Conservation (phyloP, 2,888 invertebrate species). For the Epiblema foenella region DNA sequence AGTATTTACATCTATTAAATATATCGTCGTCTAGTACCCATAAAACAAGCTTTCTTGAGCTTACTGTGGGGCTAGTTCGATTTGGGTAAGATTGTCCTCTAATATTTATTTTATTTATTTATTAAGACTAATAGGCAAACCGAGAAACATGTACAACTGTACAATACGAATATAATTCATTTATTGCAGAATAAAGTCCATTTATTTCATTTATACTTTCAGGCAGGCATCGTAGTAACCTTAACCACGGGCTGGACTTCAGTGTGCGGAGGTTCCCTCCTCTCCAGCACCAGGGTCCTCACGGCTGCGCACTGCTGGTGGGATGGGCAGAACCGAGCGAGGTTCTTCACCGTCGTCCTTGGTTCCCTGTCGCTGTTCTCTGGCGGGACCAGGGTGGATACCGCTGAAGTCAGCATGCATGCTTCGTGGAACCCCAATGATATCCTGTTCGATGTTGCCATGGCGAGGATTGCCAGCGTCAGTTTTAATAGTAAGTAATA, state of each 20-base stretch:
- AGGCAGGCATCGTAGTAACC: conserved; percentile 70
- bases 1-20: too few relatives aligned
- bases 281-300: conserved; percentile 66
- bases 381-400: conserved; percentile 69
- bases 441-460: conserved; percentile 67
- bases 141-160: too few relatives aligned
- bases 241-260: conserved; percentile 67
- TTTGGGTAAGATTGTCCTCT: too few relatives aligned
- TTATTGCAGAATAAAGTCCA: too few relatives aligned
- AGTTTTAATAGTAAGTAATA: conserved; percentile 63
- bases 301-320: conserved; percentile 80
- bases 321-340: conserved; percentile 68
- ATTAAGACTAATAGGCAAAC: too few relatives aligned
- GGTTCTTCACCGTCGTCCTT: conserved; percentile 67
- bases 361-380: conserved; percentile 71
- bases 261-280: conserved; percentile 71
- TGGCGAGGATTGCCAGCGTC: conserved; percentile 62
- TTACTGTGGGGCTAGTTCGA: too few relatives aligned
- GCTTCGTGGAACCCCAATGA: conserved; percentile 63
- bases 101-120: too few relatives aligned
- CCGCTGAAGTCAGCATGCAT: conserved; percentile 62
- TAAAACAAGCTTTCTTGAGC: too few relatives aligned
- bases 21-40: too few relatives aligned
- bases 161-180: too few relatives aligned
- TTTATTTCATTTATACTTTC: too few relatives aligned